A percentile compares a stretch with the other conserved stretches of the same genome.
Evolutionary conservation across 2,113 vertebrate species (phyloP).

Genomic region (Phylloscopus trochilus): DNA sequence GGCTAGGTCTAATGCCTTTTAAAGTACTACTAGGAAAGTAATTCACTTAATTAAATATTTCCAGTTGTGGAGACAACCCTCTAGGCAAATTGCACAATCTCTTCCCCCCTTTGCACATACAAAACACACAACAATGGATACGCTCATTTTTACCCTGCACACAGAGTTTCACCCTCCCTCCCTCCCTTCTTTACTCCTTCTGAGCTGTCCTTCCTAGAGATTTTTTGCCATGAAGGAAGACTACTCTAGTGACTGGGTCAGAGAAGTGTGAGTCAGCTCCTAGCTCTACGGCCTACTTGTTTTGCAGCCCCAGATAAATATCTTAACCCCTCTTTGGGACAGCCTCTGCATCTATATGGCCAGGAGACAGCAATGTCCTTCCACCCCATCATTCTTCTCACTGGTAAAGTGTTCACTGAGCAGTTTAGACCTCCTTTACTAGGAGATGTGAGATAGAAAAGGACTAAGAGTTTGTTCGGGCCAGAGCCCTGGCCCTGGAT

Average conservation of each 20-base stretch:
- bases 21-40: slow-evolving; percentile 47
- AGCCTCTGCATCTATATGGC: neutral
- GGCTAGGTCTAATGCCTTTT: slow-evolving; percentile 34
- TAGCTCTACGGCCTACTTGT: neutral
- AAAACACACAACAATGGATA: neutral
- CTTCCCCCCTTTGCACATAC: neutral
- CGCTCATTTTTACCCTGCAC: neutral
- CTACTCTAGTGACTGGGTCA: neutral
- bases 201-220: neutral
- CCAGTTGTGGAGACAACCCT: neutral
- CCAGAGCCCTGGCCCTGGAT: neutral
- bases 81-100: neutral
- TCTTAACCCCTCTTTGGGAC: neutral
- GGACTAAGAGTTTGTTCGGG: neutral
- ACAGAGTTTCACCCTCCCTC: neutral
- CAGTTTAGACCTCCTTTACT: neutral
- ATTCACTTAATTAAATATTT: slow-evolving; percentile 64
- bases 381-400: neutral
- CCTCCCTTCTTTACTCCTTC: neutral
- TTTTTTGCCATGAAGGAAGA: neutral
- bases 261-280: neutral
- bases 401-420: neutral
- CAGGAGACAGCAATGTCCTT: neutral
- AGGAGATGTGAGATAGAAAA: neutral
- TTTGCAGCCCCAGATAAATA: neutral